Evolutionary conservation across 1,140 invertebrate species (phyloP), one percentile per base, ranked within the genome.

Genomic region (Lerema accius): DNA sequence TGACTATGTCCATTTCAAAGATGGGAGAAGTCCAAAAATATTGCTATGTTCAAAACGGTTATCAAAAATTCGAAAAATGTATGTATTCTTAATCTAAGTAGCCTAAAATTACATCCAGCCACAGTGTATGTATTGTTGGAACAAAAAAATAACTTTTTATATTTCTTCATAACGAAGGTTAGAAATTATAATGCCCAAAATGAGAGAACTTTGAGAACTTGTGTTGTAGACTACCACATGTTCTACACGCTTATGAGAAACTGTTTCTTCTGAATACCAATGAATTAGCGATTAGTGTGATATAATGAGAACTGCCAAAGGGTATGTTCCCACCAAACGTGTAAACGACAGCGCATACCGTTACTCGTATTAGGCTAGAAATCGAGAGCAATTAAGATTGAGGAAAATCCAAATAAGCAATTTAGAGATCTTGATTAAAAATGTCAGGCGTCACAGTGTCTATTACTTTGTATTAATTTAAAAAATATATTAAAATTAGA

Each of bases 241-340:
- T 48, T 37, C 17, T 39, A 60, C 56, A 49, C 10, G 28, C n/a
- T 59, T 60, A 39, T 40, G 28, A 60, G 56, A 49, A 48, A 60
- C 56, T 26, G 15, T 60, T 40, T 49, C 32, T 39, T 23, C 45
- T 60, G 45, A 60, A 60, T 59, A 48, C 43, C 43, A 48, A 59
- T 48, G 43, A 59, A 48, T 48, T 59, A 48, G 42, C 42, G 42
- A 59, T 46, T 48, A 46, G 42, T 59, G 55, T 35, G 55, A 48
- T 59, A 59, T 48, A 59, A 59, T 59, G 43, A 37, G 55, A 59
- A 48, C 28, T 59, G 55, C 55, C 55, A 59, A 59, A 37, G 55
- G 42, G 55, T 59, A 48, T 59, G 56, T 59, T 59, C 56, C 56
- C 56, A 59, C 56, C 43, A 37, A 59, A 46, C 42, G 19, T 46